Percentiles rank a stretch among this genome's conserved stretches.
phyloP scores from a whole-genome alignment of 2,888 invertebrate genomes.

The Trachelus tabidus region DNA sequence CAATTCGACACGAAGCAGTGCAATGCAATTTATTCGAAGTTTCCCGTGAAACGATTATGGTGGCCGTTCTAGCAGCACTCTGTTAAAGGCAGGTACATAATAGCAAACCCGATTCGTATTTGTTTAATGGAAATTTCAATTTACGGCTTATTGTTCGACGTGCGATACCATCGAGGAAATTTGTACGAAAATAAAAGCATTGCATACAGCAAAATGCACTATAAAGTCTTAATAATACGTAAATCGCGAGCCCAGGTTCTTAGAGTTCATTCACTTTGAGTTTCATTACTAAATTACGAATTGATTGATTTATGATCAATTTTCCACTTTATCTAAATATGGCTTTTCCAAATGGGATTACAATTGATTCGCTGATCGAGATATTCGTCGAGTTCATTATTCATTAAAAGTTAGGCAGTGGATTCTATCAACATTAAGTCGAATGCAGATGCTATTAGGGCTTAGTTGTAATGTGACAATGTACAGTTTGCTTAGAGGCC shows the following conservation, averaged over 20 bases:
- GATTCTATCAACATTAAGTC: not conserved
- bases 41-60: conserved; percentile 38
- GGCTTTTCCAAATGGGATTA: not conserved
- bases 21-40: conserved; percentile 37
- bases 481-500: not conserved
- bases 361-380: not conserved
- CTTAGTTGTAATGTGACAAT: not conserved
- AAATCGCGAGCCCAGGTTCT: not conserved
- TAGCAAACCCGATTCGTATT: conserved; percentile 21
- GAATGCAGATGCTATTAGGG: not conserved
- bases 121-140: conserved; percentile 37
- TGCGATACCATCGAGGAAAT: conserved; percentile 26
- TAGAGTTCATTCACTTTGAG: not conserved
- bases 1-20: conserved; percentile 36
- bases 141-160: conserved; percentile 33
- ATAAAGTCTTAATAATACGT: conserved; percentile 17
- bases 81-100: conserved; percentile 8
- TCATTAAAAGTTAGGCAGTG: not conserved
- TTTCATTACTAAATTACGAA: not conserved
- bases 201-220: not conserved
- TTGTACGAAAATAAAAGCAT: conserved; percentile 17
- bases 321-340: not conserved
- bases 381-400: not conserved
- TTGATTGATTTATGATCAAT: not conserved
- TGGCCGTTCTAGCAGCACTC: conserved; percentile 18